phyloP scores from a whole-genome alignment of 2,797 vertebrate genomes.

The Clarias platycephalus region DNA sequence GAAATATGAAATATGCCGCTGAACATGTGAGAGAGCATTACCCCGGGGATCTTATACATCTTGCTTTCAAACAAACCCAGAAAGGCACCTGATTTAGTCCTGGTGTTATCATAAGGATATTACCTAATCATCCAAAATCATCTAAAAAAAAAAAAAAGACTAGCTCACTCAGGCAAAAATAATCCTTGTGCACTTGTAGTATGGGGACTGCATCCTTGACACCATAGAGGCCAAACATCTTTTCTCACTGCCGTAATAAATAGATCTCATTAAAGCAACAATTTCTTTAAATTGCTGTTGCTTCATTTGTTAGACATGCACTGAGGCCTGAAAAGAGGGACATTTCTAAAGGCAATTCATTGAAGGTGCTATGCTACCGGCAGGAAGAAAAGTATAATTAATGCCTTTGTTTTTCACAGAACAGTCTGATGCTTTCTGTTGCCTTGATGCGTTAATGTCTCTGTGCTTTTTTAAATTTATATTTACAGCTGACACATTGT shows the following conservation, averaged over 20 bases:
- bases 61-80: conserved; percentile 25
- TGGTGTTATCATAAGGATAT: conserved; percentile 37
- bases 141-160: not conserved
- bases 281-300: conserved; percentile 55
- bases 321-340: conserved; percentile 52
- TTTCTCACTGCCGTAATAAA: conserved; percentile 57
- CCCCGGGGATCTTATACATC: too few relatives aligned
- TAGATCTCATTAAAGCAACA: conserved; percentile 64
- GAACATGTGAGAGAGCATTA: not conserved
- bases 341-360: conserved; percentile 62
- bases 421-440: conserved; percentile 54
- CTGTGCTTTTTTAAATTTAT: conserved; percentile 61
- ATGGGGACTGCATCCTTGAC: not conserved
- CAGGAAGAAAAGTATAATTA: conserved; percentile 58
- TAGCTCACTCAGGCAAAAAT: not conserved
- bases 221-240: conserved; percentile 24
- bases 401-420: conserved; percentile 62
- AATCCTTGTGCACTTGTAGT: conserved; percentile 20
- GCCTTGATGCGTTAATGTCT: conserved; percentile 68
- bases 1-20: not conserved
- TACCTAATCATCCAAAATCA: conserved; percentile 20
- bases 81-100: not conserved
- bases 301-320: conserved; percentile 49
- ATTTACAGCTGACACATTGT: conserved; percentile 55
- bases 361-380: conserved; percentile 36